These are phyloP conservation scores for Okamejei kenojei DNA, from an alignment of 2,797 vertebrate genomes.

Conservation along the genomic window DNA sequence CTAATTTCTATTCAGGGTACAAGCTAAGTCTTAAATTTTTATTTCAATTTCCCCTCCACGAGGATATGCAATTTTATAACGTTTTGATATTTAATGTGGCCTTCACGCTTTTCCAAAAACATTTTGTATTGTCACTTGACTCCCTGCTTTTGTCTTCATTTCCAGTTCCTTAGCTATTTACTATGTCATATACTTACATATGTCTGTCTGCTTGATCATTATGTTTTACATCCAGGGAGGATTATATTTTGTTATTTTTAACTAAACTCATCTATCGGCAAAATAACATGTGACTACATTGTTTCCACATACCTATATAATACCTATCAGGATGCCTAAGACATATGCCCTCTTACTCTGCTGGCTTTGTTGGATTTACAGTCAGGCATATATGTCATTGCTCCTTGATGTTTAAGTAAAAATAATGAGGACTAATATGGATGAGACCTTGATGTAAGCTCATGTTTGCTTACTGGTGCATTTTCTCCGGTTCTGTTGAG, in stretches of 20 bases:
- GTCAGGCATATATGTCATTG: neutral
- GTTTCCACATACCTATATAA: neutral
- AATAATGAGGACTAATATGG: neutral
- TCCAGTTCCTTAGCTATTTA: neutral
- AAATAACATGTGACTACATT: neutral
- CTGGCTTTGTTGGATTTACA: conserved; percentile 9
- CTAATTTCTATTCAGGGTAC: neutral
- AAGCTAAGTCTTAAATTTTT: neutral
- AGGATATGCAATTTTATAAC: neutral
- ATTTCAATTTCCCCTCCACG: neutral
- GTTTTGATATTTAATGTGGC: neutral
- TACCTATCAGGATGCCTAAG: neutral
- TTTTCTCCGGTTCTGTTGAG: neutral
- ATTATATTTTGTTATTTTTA: neutral
- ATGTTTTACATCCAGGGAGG: neutral
- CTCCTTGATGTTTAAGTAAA: conserved; percentile 3
- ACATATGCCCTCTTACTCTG: neutral
- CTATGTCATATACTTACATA: neutral
- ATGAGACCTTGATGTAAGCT: neutral
- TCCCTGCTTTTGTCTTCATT: neutral
- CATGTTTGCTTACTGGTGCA: neutral
- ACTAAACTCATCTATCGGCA: neutral
- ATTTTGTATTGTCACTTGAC: neutral
- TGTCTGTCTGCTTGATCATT: neutral
- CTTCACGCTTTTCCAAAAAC: neutral